Evolutionary conservation across 2,113 vertebrate species (phyloP).

Genomic region (Campylomormyrus numenius): DNA sequence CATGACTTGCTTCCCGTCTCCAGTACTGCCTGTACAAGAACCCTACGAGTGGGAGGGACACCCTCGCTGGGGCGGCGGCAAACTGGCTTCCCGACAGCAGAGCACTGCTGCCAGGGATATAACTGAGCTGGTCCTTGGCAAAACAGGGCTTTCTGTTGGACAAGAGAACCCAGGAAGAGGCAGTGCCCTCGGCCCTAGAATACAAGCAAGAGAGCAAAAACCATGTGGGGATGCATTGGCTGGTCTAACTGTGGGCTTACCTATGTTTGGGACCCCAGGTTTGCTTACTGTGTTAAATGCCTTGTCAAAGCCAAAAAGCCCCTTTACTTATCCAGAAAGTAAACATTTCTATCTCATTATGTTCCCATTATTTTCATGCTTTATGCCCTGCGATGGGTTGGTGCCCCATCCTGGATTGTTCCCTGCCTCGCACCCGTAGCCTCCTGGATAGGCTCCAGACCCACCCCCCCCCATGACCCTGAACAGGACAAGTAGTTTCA

Average conservation of each 20-base stretch:
- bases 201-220: not conserved
- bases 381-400: not conserved
- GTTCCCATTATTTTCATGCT: not conserved
- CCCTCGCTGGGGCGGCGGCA: conserved; percentile 60
- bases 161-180: conserved; percentile 26
- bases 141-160: conserved; percentile 31
- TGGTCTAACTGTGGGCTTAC: not conserved
- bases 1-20: conserved; percentile 28
- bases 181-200: conserved; percentile 48
- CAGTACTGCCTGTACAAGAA: conserved; percentile 42
- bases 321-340: not conserved
- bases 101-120: conserved; percentile 54
- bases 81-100: conserved; percentile 63
- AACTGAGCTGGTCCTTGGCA: conserved; percentile 47
- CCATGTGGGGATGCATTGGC: not conserved
- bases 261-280: not conserved
- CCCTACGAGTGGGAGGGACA: conserved; percentile 48
- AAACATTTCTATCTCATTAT: not conserved
- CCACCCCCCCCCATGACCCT: no score
- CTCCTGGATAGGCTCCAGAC: no score
- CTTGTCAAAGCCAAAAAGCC: not conserved
- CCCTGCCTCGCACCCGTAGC: not conserved
- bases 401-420: not conserved
- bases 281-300: not conserved
- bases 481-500: not conserved